Evolutionary conservation across 2,888 invertebrate species (phyloP), one percentile per base, ranked within the genome.

Genomic region (Agonum fuliginosum): DNA sequence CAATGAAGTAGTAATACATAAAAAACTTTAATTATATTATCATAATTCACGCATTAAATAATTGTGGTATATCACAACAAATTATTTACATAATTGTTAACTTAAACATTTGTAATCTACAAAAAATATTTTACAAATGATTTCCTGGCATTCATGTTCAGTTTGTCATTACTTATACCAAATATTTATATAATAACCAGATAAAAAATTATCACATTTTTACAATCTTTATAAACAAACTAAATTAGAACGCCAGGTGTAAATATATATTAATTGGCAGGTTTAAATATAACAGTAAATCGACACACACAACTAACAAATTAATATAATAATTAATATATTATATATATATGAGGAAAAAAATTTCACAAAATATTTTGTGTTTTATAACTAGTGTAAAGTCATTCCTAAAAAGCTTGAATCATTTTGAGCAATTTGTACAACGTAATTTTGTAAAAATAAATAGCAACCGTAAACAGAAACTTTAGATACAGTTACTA

Each of bases 101-200:
- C 46, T 70, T 48, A 70, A 69, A 65, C 65, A 69, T 37, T 41
- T 12, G 24, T 41, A 69, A 69, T 69, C 69, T 69, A 69, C 69
- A 69, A 69, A 41, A 43, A 43, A 69, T 43, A 69, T 43, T 12
- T 69, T 69, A 69, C 69, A 69, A 46, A 27, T 54, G 22, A 51
- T 37, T 37, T 20, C 51, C 34, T 54, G 54, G 54, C n/a, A 72
- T 34, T 51, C 54, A 54, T 54, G 17, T 37, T 51, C 10, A 72
- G 20, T 72, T 72, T 46, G 48, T 41, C 12, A 71, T 51, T 72
- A 8, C 12, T 3, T 30, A 27, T 30, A 30, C 30, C 58, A 62
- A 62, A 62, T 19, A 30, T 27, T 30, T 30, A n/a, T 62, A 30
- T 30, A 62, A 46, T 46, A 30, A 8, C 46, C 46, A 17, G 12